phyloP scores from a whole-genome alignment of 1,140 invertebrate species.

The Eriosoma lanigerum region DNA sequence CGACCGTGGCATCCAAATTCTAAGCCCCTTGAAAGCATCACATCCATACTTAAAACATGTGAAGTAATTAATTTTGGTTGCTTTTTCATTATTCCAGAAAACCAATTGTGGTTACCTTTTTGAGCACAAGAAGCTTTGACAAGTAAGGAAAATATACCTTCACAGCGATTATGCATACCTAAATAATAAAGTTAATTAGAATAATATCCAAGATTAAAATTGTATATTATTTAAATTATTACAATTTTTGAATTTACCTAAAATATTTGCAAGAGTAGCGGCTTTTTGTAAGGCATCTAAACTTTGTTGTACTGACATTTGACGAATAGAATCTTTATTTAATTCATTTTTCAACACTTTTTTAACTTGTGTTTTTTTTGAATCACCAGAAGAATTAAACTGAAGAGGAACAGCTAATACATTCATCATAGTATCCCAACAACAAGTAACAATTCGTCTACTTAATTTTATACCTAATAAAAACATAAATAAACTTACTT shows the following conservation, averaged over 20 bases:
- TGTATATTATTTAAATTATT: neutral
- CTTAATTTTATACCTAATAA: conserved; percentile 61
- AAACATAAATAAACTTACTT: too few relatives aligned
- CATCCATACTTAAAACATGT: conserved; percentile 87
- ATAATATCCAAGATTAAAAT: neutral
- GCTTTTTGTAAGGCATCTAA: conserved; percentile 83
- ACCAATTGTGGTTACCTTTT: conserved; percentile 58
- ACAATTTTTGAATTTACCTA: conserved; percentile 60
- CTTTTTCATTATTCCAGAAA: conserved; percentile 52
- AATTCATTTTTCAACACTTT: conserved; percentile 60
- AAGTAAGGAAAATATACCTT: conserved; percentile 76
- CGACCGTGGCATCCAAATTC: conserved; percentile 87
- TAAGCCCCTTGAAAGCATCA: conserved; percentile 75
- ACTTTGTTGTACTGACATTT: conserved; percentile 78
- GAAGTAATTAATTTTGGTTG: conserved; percentile 62
- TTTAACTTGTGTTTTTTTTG: conserved; percentile 36
- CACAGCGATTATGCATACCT: conserved; percentile 81
- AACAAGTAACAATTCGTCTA: conserved; percentile 75
- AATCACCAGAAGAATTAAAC: conserved; percentile 38
- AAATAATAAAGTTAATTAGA: neutral
- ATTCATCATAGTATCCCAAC: conserved; percentile 88
- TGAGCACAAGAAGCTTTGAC: conserved; percentile 73
- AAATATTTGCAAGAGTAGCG: conserved; percentile 62
- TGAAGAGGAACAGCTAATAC: conserved; percentile 77
- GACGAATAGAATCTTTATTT: conserved; percentile 66